phyloP scores from a whole-genome alignment of 2,797 vertebrate species.

The Poliocrania exsul region DNA sequence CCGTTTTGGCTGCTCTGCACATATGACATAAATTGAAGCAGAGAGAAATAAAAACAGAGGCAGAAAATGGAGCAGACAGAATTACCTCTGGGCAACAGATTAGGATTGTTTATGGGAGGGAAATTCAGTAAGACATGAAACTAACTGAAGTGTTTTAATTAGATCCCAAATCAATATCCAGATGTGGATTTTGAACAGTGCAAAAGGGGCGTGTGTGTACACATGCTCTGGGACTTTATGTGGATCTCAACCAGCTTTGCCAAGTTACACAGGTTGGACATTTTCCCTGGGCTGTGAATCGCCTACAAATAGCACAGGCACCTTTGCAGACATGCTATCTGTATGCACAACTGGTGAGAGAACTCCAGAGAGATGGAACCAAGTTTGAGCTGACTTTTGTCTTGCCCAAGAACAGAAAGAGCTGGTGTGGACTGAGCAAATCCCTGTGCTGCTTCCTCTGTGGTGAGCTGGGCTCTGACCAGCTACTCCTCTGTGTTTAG shows the following conservation, averaged over 20 bases:
- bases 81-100: constrained; percentile 7
- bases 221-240: not conserved
- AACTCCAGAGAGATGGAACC: not conserved
- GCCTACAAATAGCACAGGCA: not conserved
- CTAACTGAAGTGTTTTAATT: constrained; percentile 19
- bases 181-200: not conserved
- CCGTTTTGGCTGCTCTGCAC: not conserved
- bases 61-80: not conserved
- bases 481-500: not conserved
- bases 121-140: not conserved
- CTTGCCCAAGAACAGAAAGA: not conserved
- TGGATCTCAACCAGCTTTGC: not conserved
- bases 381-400: not conserved
- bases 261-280: not conserved
- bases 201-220: fast-evolving
- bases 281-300: not conserved
- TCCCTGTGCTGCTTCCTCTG: not conserved
- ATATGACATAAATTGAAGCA: not conserved
- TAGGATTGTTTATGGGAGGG: not conserved
- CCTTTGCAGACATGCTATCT: fast-evolving
- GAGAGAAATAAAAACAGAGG: not conserved
- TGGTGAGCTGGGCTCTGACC: not conserved
- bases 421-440: not conserved
- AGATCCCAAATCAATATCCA: not conserved
- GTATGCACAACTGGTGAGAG: fast-evolving